Evolutionary conservation across 2,797 vertebrate genomes (phyloP).

Genomic region (Loris lydekkerianus): DNA sequence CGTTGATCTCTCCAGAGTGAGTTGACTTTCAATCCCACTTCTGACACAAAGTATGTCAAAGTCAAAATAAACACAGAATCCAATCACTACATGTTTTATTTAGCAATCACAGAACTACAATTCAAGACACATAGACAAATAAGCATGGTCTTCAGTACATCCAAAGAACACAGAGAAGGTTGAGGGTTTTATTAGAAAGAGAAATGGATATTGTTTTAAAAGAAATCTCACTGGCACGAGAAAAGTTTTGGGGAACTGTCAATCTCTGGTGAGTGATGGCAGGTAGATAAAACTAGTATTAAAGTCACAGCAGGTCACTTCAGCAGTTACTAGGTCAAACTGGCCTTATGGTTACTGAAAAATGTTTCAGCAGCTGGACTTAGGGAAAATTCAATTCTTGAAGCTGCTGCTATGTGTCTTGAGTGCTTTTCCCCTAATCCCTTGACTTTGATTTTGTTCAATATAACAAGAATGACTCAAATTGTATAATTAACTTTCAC

Average conservation of each 20-base stretch:
- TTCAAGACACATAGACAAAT: too few relatives aligned
- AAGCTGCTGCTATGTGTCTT: background rate
- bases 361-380: background rate
- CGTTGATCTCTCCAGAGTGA: too few relatives aligned
- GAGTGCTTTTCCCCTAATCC: background rate
- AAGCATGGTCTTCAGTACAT: too few relatives aligned
- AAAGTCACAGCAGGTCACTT: background rate
- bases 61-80: too few relatives aligned
- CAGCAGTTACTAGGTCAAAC: background rate
- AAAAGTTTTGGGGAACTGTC: background rate
- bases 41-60: too few relatives aligned
- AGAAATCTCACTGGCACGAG: background rate
- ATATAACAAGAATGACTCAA: background rate
- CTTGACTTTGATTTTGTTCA: background rate
- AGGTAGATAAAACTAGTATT: background rate
- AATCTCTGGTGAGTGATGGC: background rate
- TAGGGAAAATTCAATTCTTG: background rate
- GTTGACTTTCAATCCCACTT: too few relatives aligned
- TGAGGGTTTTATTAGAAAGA: too few relatives aligned
- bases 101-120: too few relatives aligned
- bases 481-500: background rate
- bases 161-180: too few relatives aligned
- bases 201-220: background rate
- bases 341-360: background rate
- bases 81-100: too few relatives aligned